Conservation (phyloP, 2,888 invertebrate genomes). For the Smittia aterrima region DNA sequence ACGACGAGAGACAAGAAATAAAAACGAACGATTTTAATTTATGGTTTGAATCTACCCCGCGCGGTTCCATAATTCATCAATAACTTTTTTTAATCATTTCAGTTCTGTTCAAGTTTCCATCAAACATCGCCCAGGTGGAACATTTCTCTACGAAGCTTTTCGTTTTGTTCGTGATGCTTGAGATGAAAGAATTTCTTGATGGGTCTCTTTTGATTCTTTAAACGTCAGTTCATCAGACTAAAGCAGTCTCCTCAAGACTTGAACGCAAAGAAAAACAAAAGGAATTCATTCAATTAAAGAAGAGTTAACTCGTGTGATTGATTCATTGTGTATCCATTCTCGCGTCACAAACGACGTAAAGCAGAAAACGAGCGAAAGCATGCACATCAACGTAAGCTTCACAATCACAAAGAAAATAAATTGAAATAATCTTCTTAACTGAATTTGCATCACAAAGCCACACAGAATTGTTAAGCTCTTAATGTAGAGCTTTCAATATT, state of each 20-base stretch:
- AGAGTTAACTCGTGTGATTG: constrained; percentile 36
- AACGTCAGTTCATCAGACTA: constrained; percentile 30
- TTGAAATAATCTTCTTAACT: constrained; percentile 39
- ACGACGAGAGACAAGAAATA: constrained; percentile 32
- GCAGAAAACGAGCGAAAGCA: not conserved
- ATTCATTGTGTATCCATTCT: constrained; percentile 16
- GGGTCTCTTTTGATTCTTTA: not conserved
- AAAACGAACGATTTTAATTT: constrained; percentile 29
- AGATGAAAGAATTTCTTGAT: not conserved
- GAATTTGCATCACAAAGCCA: constrained; percentile 39
- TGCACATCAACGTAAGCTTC: constrained; percentile 4
- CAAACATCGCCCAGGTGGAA: constrained; percentile 28
- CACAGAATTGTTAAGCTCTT: constrained; percentile 31
- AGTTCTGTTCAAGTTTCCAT: constrained; percentile 38
- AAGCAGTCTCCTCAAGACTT: not conserved
- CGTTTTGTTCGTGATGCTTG: not conserved
- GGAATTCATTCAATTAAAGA: constrained; percentile 39
- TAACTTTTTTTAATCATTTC: constrained; percentile 35
- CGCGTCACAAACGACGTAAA: not conserved
- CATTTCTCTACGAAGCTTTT: not conserved
- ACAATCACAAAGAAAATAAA: constrained; percentile 19
- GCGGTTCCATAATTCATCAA: constrained; percentile 40
- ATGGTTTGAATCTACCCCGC: constrained; percentile 38
- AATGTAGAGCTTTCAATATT: constrained; percentile 34
- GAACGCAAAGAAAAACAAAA: constrained; percentile 20